Percentiles rank a stretch among this genome's conserved stretches.
These are phyloP conservation scores for Psococerastis gibbosa DNA, from an alignment of 2,888 invertebrate species.

Conservation along the genomic window DNA sequence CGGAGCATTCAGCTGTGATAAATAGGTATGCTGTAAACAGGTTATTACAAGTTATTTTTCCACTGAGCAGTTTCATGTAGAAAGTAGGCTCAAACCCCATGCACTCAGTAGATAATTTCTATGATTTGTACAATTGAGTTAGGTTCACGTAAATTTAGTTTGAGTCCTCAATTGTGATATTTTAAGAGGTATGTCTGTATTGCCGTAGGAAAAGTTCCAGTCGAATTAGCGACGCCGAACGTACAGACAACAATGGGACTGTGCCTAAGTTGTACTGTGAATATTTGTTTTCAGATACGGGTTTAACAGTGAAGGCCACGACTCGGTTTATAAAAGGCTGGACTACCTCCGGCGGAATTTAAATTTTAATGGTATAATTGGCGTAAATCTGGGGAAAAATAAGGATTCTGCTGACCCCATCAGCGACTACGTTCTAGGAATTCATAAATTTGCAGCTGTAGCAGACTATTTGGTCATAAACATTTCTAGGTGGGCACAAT, in stretches of 20 bases:
- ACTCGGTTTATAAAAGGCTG: slow-evolving; percentile 48
- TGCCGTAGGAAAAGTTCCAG: no score
- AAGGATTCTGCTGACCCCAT: slow-evolving; percentile 56
- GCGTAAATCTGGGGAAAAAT: slow-evolving; percentile 94
- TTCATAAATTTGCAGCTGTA: slow-evolving; percentile 56
- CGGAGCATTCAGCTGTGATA: slow-evolving; percentile 71
- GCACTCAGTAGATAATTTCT: no score
- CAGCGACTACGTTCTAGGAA: slow-evolving; percentile 70
- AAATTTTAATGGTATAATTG: slow-evolving; percentile 45
- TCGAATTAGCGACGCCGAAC: no score
- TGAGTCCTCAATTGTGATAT: no score
- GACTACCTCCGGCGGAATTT: slow-evolving; percentile 31
- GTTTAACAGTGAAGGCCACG: slow-evolving; percentile 91
- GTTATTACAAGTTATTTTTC: not conserved
- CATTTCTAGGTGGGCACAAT: slow-evolving; percentile 59
- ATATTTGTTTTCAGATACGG: slow-evolving; percentile 59
- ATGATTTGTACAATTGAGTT: no score
- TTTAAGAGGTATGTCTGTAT: no score
- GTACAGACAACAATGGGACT: no score
- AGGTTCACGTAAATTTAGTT: no score
- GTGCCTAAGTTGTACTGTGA: no score
- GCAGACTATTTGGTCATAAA: slow-evolving; percentile 96
- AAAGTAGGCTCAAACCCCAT: no score
- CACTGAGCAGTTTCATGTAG: no score
- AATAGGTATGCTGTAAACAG: slow-evolving; percentile 47